Conservation (phyloP, 1,140 invertebrate genomes). For the Papilio polytes region DNA sequence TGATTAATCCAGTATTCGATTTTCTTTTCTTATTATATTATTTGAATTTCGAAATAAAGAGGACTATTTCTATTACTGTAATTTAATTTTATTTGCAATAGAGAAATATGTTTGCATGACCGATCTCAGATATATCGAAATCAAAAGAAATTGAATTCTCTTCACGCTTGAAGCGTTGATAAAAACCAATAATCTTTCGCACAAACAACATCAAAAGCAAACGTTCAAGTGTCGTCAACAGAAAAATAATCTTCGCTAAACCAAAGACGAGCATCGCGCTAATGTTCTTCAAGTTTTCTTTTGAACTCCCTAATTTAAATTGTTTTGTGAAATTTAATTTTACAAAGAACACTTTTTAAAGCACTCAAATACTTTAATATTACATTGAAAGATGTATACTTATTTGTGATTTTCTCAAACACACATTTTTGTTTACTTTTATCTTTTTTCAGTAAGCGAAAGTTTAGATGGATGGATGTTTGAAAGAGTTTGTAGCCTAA, state of each 20-base stretch:
- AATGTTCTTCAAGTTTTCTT: conserved; percentile 15
- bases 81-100: neutral
- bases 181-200: neutral
- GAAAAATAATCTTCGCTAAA: conserved; percentile 34
- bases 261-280: conserved; percentile 9
- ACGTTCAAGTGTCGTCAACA: conserved; percentile 32
- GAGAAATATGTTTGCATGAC: neutral
- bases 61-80: too few relatives aligned
- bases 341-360: neutral
- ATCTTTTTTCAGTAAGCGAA: too few relatives aligned
- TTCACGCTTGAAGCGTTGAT: conserved; percentile 31
- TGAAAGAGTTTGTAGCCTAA: too few relatives aligned
- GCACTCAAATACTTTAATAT: neutral
- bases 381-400: neutral
- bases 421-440: too few relatives aligned
- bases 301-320: conserved; percentile 12
- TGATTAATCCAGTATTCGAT: too few relatives aligned
- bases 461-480: too few relatives aligned
- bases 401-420: too few relatives aligned
- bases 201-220: conserved; percentile 28
- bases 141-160: conserved; percentile 11
- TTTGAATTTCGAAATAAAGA: too few relatives aligned
- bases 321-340: conserved; percentile 27
- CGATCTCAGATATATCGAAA: neutral
- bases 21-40: too few relatives aligned